Evolutionary conservation across 1,140 invertebrate genomes (phyloP).

Genomic region (Diorhabda elongata): DNA sequence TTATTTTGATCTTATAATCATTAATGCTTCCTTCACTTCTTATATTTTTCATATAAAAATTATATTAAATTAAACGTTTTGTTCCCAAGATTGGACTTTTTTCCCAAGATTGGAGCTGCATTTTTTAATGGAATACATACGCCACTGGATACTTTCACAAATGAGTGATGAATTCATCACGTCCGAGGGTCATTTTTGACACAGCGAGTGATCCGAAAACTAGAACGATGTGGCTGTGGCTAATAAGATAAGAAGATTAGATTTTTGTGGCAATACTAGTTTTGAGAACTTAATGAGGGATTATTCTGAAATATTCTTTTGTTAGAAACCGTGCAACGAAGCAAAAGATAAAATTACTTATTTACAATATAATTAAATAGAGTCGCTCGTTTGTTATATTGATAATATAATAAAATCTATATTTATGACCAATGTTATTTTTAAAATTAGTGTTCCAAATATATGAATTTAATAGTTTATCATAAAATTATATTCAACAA

Average conservation of each 20-base stretch:
- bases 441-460: no score
- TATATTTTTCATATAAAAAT: conserved; percentile 1
- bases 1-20: no score
- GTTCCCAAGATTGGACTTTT: background rate
- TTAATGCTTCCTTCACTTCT: background rate
- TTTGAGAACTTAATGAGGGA: background rate
- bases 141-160: background rate
- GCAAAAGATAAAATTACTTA: no score
- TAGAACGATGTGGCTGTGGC: background rate
- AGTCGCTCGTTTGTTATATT: no score
- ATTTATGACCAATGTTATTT: no score
- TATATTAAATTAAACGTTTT: background rate
- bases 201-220: background rate
- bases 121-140: background rate
- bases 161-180: conserved; percentile 2
- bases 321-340: background rate
- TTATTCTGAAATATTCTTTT: background rate
- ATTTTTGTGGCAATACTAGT: background rate
- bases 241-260: conserved; percentile 3
- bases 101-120: background rate
- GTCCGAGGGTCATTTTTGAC: background rate
- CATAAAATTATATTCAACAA: no score
- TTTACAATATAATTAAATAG: no score
- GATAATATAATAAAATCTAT: no score
- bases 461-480: no score